A percentile compares a stretch with the other conserved stretches of the same genome.
phyloP scores from a whole-genome alignment of 1,140 invertebrate genomes.

The Drosophila grimshawi region DNA sequence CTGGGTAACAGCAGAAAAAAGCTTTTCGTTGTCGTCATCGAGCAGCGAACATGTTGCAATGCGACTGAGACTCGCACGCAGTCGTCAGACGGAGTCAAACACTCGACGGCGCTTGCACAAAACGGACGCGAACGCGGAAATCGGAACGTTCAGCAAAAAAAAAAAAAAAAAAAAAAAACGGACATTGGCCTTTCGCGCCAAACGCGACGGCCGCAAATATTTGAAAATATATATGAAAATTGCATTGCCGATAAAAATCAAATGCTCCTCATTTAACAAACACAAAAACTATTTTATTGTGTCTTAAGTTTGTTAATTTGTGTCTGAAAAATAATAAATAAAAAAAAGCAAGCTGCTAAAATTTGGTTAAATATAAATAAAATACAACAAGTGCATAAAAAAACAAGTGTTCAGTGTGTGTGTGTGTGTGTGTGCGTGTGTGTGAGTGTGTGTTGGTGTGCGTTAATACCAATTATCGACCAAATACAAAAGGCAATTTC shows the following conservation, averaged over 20 bases:
- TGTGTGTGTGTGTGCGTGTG: constrained; percentile 23
- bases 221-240: too few relatives aligned
- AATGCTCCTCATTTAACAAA: neutral
- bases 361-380: constrained; percentile 3
- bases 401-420: constrained; percentile 23
- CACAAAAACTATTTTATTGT: neutral
- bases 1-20: constrained; percentile 26
- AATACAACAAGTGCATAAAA: constrained; percentile 21
- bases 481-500: constrained; percentile 61
- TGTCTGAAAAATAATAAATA: neutral
- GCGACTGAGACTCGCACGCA: constrained; percentile 15
- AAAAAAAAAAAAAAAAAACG: neutral
- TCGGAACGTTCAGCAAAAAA: constrained; percentile 16
- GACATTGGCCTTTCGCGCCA: constrained; percentile 18
- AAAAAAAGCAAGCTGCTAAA: neutral
- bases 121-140: constrained; percentile 67
- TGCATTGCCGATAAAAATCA: too few relatives aligned
- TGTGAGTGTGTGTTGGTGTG: constrained; percentile 22
- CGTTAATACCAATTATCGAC: constrained; percentile 70
- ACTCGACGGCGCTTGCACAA: constrained; percentile 70
- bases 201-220: neutral
- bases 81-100: constrained; percentile 53
- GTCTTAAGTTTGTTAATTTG: neutral
- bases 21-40: constrained; percentile 70
- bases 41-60: constrained; percentile 36